Conservation (phyloP, 2,797 vertebrate species). For the Coregonus suidteri region DNA sequence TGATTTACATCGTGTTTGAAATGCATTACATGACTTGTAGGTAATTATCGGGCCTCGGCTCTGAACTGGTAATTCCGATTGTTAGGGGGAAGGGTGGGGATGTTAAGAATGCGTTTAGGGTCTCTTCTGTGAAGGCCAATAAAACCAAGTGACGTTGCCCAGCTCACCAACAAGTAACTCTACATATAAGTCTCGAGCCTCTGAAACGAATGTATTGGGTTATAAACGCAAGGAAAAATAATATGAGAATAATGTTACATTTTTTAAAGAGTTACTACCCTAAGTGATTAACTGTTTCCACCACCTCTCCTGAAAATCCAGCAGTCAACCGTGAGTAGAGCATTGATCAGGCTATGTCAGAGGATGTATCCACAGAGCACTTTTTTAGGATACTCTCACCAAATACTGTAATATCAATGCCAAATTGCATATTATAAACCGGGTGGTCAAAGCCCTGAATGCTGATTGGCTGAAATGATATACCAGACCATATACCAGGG, state of each 20-base stretch:
- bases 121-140: conserved; percentile 74
- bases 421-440: neutral
- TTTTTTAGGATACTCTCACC: neutral
- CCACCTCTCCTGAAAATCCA: neutral
- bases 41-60: conserved; percentile 56
- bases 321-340: neutral
- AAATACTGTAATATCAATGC: neutral
- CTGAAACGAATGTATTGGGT: conserved; percentile 41
- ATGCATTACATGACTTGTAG: conserved; percentile 47
- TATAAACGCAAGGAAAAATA: conserved; percentile 30
- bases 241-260: neutral
- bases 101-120: conserved; percentile 77
- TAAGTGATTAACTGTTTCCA: neutral
- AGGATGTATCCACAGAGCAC: neutral
- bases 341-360: conserved; percentile 1
- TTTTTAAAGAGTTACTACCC: neutral
- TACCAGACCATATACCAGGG: no score
- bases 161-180: conserved; percentile 71
- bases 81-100: conserved; percentile 52
- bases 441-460: no score
- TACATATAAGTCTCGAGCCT: conserved; percentile 43
- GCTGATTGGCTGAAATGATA: no score
- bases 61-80: conserved; percentile 36
- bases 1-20: conserved; percentile 56
- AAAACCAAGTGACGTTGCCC: conserved; percentile 75